These are phyloP conservation scores for Zingel zingel DNA, from an alignment of 2,113 vertebrate genomes.

Conservation along the genomic window DNA sequence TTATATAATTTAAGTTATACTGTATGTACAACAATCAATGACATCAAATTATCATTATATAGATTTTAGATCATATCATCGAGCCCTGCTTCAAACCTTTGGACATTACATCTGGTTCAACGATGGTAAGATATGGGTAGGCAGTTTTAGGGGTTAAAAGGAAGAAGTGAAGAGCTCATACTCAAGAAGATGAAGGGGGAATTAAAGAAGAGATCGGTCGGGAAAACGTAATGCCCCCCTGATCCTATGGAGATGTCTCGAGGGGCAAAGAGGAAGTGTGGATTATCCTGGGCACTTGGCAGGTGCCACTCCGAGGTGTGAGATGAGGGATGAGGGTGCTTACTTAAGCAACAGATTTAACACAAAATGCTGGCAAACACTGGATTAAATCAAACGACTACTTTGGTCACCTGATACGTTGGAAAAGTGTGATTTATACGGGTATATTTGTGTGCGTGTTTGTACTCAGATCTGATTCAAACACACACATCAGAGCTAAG, in stretches of 20 bases:
- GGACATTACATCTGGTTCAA: neutral
- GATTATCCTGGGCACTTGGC: slow-evolving; percentile 50
- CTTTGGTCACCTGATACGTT: neutral
- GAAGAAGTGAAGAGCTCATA: neutral
- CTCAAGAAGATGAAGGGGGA: slow-evolving; percentile 14
- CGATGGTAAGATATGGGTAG: neutral
- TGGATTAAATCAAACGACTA: slow-evolving; percentile 14
- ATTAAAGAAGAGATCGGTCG: slow-evolving; percentile 27
- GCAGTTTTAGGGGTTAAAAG: neutral
- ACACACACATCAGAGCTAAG: slow-evolving; percentile 61
- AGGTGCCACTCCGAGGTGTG: slow-evolving; percentile 38
- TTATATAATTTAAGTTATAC: too few relatives aligned
- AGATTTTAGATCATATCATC: neutral
- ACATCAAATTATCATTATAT: neutral
- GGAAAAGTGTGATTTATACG: neutral
- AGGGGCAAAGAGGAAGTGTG: slow-evolving; percentile 37
- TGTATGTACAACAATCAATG: too few relatives aligned
- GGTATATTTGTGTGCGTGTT: slow-evolving; percentile 15
- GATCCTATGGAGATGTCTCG: slow-evolving; percentile 26
- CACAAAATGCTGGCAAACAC: slow-evolving; percentile 30
- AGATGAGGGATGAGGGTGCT: slow-evolving; percentile 28
- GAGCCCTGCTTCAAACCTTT: neutral
- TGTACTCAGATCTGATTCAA: slow-evolving; percentile 24
- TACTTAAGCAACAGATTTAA: slow-evolving; percentile 16
- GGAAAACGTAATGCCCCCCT: slow-evolving; percentile 28